Evolutionary conservation across 2,797 vertebrate genomes (phyloP).

Genomic region (Pyrocephalus nanus): DNA sequence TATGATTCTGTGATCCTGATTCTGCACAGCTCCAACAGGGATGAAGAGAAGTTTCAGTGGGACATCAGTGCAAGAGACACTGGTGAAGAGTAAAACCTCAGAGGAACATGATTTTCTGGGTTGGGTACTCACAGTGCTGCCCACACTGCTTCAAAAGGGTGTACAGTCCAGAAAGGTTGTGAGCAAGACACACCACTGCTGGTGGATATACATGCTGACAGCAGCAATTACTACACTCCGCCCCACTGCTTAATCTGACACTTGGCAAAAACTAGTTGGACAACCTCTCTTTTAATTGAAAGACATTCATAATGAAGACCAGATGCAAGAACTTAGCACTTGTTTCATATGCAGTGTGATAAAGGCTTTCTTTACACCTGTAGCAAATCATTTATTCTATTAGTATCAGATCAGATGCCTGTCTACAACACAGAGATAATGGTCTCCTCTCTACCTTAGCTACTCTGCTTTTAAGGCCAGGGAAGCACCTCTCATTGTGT

Average conservation of each 20-base stretch:
- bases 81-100: neutral
- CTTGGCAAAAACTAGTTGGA: neutral
- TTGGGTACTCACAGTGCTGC: neutral
- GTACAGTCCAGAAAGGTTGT: neutral
- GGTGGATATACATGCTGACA: neutral
- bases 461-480: neutral
- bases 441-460: neutral
- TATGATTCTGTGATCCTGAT: neutral
- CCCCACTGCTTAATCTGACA: neutral
- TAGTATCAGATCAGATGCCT: neutral
- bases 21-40: neutral
- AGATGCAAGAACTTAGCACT: neutral
- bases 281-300: neutral
- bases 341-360: neutral
- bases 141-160: neutral
- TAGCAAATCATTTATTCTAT: neutral
- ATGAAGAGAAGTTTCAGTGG: neutral
- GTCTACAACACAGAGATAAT: neutral
- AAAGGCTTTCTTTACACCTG: neutral
- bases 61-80: neutral
- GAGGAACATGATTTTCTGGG: fast-evolving
- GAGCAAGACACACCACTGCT: neutral
- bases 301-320: neutral
- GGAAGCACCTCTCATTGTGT: neutral
- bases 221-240: neutral